These are phyloP conservation scores for Hypomecis punctinalis DNA, from an alignment of 2,888 invertebrate species.

Conservation along the genomic window DNA sequence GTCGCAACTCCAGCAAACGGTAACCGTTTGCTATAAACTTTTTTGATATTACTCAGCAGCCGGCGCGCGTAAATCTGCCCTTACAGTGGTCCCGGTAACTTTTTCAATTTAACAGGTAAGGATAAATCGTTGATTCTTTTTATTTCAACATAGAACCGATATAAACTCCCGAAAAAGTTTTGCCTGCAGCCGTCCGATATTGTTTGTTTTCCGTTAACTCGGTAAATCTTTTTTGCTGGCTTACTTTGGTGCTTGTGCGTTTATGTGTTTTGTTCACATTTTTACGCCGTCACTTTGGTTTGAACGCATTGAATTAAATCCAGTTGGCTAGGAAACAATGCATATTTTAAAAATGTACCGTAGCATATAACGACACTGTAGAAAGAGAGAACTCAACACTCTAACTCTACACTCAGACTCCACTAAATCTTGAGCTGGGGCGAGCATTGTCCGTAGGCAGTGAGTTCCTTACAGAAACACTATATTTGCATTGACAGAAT, in stretches of 20 bases:
- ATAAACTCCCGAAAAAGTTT: slow-evolving; percentile 76
- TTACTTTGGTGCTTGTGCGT: slow-evolving; percentile 47
- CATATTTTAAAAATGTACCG: too few relatives aligned
- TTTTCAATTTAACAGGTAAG: slow-evolving; percentile 85
- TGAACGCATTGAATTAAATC: too few relatives aligned
- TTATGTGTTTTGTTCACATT: slow-evolving; percentile 27
- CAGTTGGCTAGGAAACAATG: too few relatives aligned
- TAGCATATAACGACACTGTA: too few relatives aligned
- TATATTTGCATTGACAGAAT: too few relatives aligned
- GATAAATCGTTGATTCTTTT: slow-evolving; percentile 84
- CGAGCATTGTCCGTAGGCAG: too few relatives aligned
- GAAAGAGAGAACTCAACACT: too few relatives aligned
- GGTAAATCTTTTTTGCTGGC: slow-evolving; percentile 62
- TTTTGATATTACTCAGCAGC: slow-evolving; percentile 82
- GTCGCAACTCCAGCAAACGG: slow-evolving; percentile 56
- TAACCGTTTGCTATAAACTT: slow-evolving; percentile 77
- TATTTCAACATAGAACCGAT: slow-evolving; percentile 83
- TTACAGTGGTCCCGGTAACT: slow-evolving; percentile 80
- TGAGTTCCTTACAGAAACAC: too few relatives aligned
- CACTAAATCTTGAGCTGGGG: too few relatives aligned
- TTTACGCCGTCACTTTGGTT: neutral
- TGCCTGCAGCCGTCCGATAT: slow-evolving; percentile 61
- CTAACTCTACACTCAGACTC: too few relatives aligned
- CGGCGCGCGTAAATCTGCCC: slow-evolving; percentile 82
- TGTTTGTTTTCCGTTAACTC: slow-evolving; percentile 72